phyloP scores from a whole-genome alignment of 2,888 invertebrate genomes.

The Aporophyla lueneburgensis region DNA sequence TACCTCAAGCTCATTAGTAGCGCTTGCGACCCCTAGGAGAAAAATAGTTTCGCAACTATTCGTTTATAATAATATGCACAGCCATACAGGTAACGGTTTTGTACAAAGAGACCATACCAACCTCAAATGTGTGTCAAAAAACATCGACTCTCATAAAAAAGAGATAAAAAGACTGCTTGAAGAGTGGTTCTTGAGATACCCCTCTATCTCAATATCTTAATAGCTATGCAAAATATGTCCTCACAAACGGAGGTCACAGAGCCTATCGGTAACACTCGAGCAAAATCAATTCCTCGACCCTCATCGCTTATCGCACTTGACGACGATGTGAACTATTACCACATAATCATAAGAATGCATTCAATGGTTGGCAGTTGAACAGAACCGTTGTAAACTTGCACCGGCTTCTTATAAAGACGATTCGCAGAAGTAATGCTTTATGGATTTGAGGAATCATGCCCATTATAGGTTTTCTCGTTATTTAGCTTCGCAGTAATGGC shows the following conservation, averaged over 20 bases:
- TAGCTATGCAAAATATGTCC: slow-evolving; percentile 34
- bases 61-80: not conserved
- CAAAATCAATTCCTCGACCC: slow-evolving; percentile 42
- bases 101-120: not conserved
- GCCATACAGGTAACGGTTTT: not conserved
- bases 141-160: not conserved
- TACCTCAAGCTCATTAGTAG: no score
- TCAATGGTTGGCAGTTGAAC: slow-evolving; percentile 38
- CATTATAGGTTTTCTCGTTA: slow-evolving; percentile 35
- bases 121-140: not conserved
- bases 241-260: slow-evolving; percentile 38
- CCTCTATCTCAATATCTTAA: slow-evolving; percentile 10
- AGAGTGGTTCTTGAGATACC: not conserved
- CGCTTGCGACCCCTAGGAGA: not conserved
- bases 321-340: slow-evolving; percentile 23
- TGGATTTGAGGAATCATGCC: slow-evolving; percentile 20
- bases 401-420: slow-evolving; percentile 3
- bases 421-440: slow-evolving; percentile 34
- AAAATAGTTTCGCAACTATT: not conserved
- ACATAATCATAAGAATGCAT: slow-evolving; percentile 48
- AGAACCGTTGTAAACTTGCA: slow-evolving; percentile 23
- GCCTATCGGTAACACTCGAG: slow-evolving; percentile 54
- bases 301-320: slow-evolving; percentile 52
- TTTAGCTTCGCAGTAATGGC: slow-evolving; percentile 6
- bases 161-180: not conserved